Evolutionary conservation across 2,113 vertebrate species (phyloP).

Genomic region (Brachyhypopomus gauderio): DNA sequence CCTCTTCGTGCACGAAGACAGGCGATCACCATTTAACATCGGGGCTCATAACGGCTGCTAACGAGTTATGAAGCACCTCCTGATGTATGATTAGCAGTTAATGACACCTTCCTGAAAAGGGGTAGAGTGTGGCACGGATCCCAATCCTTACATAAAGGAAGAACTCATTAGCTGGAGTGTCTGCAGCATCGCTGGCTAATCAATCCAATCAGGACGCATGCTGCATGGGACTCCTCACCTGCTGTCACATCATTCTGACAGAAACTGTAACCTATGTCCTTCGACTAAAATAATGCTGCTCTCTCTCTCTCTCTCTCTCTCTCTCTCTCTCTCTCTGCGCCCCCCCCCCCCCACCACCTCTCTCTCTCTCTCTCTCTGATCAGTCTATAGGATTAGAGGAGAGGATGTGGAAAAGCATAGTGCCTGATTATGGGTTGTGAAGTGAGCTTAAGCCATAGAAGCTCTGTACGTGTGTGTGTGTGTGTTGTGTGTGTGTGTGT

Average conservation of each 20-base stretch:
- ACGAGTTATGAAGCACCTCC: not conserved
- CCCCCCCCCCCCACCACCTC: not conserved
- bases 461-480: slow-evolving; percentile 34
- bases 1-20: not conserved
- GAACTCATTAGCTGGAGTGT: not conserved
- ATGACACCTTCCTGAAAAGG: not conserved
- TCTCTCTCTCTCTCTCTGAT: slow-evolving; percentile 51
- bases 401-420: slow-evolving; percentile 49
- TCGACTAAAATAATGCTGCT: too few relatives aligned
- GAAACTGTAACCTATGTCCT: too few relatives aligned
- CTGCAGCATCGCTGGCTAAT: too few relatives aligned
- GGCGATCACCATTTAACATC: not conserved
- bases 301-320: too few relatives aligned
- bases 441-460: not conserved
- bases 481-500: slow-evolving; percentile 29
- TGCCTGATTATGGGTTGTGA: slow-evolving; percentile 53
- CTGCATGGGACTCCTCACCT: too few relatives aligned
- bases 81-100: not conserved
- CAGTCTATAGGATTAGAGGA: slow-evolving; percentile 34
- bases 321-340: not conserved
- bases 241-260: too few relatives aligned
- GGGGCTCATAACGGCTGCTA: not conserved
- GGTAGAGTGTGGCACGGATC: not conserved
- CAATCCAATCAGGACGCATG: too few relatives aligned
- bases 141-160: not conserved